Evolutionary conservation across 2,888 invertebrate genomes (phyloP).

Genomic region (Ramazzottius varieornatus): DNA sequence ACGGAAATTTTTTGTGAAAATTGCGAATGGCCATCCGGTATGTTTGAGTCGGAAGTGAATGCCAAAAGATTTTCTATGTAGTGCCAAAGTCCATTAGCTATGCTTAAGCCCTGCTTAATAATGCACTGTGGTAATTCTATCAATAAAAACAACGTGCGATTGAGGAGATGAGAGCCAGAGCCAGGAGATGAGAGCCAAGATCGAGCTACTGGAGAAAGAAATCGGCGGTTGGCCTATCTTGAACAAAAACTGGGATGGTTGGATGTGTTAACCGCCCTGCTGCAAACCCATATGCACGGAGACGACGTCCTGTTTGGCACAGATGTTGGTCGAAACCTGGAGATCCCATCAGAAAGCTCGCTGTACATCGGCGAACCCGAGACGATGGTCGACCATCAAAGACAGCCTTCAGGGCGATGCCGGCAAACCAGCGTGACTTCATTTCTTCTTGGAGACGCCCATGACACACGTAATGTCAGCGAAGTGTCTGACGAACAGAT

Average conservation of each 20-base stretch:
- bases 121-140: too few relatives aligned
- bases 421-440: not conserved
- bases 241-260: not conserved
- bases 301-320: too few relatives aligned
- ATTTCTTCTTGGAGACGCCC: not conserved
- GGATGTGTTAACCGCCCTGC: not conserved
- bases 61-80: not conserved
- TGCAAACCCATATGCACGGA: too few relatives aligned
- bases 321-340: too few relatives aligned
- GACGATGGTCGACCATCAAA: not conserved
- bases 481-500: not conserved
- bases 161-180: not conserved
- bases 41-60: not conserved
- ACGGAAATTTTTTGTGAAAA: too few relatives aligned
- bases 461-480: not conserved
- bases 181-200: too few relatives aligned
- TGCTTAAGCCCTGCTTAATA: too few relatives aligned
- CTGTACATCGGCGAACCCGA: too few relatives aligned
- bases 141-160: too few relatives aligned
- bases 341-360: too few relatives aligned
- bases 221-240: constrained; percentile 2
- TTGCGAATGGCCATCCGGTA: too few relatives aligned
- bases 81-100: not conserved
- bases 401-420: not conserved
- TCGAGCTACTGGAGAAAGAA: not conserved